Conservation (phyloP, 1,140 invertebrate genomes). For the Acyrthosiphon pisum region DNA sequence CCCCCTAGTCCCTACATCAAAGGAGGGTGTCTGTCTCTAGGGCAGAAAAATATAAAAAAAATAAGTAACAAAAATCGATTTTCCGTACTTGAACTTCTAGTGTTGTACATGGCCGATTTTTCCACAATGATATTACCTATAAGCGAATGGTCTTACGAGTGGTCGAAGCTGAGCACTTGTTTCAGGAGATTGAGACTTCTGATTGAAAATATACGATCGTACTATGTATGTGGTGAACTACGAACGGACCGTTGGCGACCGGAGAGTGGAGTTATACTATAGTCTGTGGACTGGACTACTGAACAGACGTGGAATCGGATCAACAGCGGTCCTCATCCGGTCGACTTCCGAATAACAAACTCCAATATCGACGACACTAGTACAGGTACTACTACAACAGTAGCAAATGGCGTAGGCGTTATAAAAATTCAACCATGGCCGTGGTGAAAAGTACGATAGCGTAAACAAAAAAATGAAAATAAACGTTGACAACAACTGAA, state of each 20-base stretch:
- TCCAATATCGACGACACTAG: neutral
- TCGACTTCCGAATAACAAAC: neutral
- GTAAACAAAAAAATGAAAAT: no score
- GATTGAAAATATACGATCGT: neutral
- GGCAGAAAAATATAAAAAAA: neutral
- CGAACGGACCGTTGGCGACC: neutral
- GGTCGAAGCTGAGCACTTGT: neutral
- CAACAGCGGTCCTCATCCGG: neutral
- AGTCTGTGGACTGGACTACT: neutral
- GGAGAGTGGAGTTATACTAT: no score
- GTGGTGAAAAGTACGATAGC: no score
- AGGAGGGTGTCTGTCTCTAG: neutral
- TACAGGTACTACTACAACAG: neutral
- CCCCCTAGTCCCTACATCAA: no score
- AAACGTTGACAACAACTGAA: no score
- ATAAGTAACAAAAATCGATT: neutral
- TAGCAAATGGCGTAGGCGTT: no score
- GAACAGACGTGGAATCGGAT: neutral
- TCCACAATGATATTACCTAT: neutral
- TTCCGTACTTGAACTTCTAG: slow-evolving; percentile 9
- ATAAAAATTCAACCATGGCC: no score
- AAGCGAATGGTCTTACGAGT: neutral
- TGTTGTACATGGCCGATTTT: neutral
- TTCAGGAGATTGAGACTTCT: neutral
- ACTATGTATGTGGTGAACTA: neutral